Evolutionary conservation across 2,113 vertebrate genomes (phyloP).

Genomic region (Nannobrachium achirus): DNA sequence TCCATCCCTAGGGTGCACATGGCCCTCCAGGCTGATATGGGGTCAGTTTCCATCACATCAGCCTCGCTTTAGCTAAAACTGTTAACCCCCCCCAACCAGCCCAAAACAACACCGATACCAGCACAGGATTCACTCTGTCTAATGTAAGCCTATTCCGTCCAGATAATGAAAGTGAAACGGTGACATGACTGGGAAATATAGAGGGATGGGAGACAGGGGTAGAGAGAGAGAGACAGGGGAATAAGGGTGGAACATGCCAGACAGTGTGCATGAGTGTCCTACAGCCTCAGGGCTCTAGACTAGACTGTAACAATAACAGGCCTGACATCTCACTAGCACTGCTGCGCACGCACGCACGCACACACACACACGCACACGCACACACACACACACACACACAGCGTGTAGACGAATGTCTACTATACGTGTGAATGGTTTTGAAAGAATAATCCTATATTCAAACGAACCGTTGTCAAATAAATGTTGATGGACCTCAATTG

Average conservation of each 20-base stretch:
- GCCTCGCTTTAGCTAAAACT: conserved; percentile 12
- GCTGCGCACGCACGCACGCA: conserved; percentile 44
- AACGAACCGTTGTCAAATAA: too few species aligned
- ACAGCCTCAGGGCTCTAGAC: conserved; percentile 70
- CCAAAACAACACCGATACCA: conserved; percentile 44
- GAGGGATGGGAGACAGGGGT: conserved; percentile 18
- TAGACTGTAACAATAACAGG: conserved; percentile 76
- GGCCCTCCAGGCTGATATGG: conserved; percentile 28
- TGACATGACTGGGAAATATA: neutral
- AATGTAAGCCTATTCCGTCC: conserved; percentile 7
- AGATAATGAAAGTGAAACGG: conserved; percentile 31
- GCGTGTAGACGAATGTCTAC: too few species aligned
- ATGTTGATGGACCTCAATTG: too few species aligned
- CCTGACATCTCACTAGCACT: conserved; percentile 65
- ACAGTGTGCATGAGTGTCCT: conserved; percentile 74
- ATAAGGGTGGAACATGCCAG: conserved; percentile 57
- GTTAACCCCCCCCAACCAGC: neutral
- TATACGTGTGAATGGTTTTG: neutral
- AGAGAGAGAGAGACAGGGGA: conserved; percentile 32
- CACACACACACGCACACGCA: conserved; percentile 13
- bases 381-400: too few species aligned
- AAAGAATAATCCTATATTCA: too few species aligned
- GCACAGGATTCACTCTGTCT: conserved; percentile 13
- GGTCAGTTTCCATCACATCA: conserved; percentile 5
- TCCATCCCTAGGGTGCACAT: conserved; percentile 8